Base-by-base conservation (phyloP, 2,797 vertebrate genomes). In the Sternarchorhynchus goeldii region DNA sequence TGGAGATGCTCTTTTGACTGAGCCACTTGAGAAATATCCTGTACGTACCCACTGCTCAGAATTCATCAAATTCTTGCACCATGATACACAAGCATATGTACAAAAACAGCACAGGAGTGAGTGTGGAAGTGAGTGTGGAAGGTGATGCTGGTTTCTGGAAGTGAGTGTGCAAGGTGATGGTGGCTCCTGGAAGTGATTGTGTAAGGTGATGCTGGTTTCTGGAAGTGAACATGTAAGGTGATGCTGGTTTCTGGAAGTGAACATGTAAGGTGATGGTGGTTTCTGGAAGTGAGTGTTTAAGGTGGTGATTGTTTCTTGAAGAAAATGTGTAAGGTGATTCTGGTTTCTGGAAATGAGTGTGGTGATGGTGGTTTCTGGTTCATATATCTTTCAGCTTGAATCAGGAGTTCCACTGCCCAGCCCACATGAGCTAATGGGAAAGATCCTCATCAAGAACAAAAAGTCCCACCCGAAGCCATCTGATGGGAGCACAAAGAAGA, bases 391-490 rank as follows among this genome's bases (percentile, higher is more conserved):
- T 79, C 79, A 99, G 97, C 92, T 99, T 80, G 97, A 99, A 87
- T 83, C 95, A 0, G 95, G 96, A 0, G 90, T 95, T 84, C 94
- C 96, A 31, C 93, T 99, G 84, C 98, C 98, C 74, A 99, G 98
- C 84, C 97, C 98, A 62, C 94, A 93, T 89, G 98, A 99, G 88
- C 92, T 99, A 83, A 96, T 96, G 94, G 96, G 98, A 55, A 99
- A 99, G 92, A 99, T 99, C 69, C 92, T 99, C 78, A 95, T 99
- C 87, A 99, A 99, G 90, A 99, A 99, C 91, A 99, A 99, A 89
- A 99, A 99, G 88, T 99, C 98, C 66, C 96, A 94, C 0, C 94
- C 97, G 80, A 99, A 98, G 87, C 95, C 96, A 0, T 89, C 94
- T 2, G 93, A 94, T 14, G 95, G 92, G 66, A 94, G 93, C 1